Conservation (phyloP, 2,888 invertebrate genomes). For the Serrognathus titanus region DNA sequence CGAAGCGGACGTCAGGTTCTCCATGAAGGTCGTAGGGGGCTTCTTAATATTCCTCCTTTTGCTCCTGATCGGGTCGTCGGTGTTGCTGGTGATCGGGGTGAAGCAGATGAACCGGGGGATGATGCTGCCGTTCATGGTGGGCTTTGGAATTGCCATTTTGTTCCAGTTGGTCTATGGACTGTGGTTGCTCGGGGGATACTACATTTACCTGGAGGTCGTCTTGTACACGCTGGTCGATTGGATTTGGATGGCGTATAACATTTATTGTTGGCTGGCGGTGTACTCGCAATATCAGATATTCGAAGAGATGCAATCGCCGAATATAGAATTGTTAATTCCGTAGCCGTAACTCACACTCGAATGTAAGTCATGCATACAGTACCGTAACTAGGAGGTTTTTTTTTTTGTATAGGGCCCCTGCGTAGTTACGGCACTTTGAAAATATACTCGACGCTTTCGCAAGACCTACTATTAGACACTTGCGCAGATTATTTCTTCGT, state of each 20-base stretch:
- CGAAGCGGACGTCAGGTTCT: slow-evolving; percentile 76
- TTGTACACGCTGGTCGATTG: slow-evolving; percentile 73
- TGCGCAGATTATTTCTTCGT: no score
- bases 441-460: no score
- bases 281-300: slow-evolving; percentile 81
- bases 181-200: slow-evolving; percentile 85
- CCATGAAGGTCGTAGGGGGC: slow-evolving; percentile 69
- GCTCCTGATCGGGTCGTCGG: slow-evolving; percentile 55
- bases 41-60: slow-evolving; percentile 61
- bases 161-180: slow-evolving; percentile 79
- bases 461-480: no score
- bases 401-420: no score
- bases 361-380: not conserved
- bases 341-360: slow-evolving; percentile 31
- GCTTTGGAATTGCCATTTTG: slow-evolving; percentile 64
- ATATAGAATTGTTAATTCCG: slow-evolving; percentile 75
- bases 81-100: slow-evolving; percentile 62
- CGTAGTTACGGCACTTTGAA: no score
- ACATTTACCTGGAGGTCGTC: slow-evolving; percentile 81
- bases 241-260: slow-evolving; percentile 81
- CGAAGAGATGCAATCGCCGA: slow-evolving; percentile 77
- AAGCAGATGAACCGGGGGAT: slow-evolving; percentile 71
- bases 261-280: slow-evolving; percentile 84
- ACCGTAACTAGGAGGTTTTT: no score
- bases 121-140: slow-evolving; percentile 75